Evolutionary conservation across 2,113 vertebrate genomes (phyloP), one percentile per base, ranked within the genome.

Genomic region (Cyanocitta stelleri): DNA sequence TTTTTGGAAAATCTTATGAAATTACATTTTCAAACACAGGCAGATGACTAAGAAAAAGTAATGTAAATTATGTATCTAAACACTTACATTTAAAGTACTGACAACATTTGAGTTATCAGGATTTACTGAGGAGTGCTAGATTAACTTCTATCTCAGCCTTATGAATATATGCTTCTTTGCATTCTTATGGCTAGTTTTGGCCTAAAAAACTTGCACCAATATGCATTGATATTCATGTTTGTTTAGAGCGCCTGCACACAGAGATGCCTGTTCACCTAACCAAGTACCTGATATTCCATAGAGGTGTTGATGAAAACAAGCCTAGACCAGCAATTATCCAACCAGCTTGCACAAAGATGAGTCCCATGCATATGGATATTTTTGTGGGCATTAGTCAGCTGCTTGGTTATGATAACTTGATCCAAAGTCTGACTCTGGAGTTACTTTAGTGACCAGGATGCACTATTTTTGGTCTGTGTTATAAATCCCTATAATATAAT

Each of bases 361-460:
- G 29, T 93, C 59, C 64, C 29, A 23, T 90, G 76, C 44, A 6
- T 24, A 54, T 2, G 3, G 80, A 77, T 96, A 95, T 95, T 93
- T 95, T 91, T 93, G 90, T 93, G 80, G 73, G 54, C 66, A 90
- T 95, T 96, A 94, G 88, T 96, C 91, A 95, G 63, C 51, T 79
- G 55, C 87, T 87, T 80, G 27, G 79, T 96, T 95, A 77, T 94
- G 83, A 82, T 93, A 96, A 96, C 87, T 95, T 91, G 91, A 93
- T 84, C 85, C 91, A 69, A 87, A 89, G 77, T 84, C 74, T 96
- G 91, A 95, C 92, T 91, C 92, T 78, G 39, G 58, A 95, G 90
- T 86, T 97, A 96, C 96, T 96, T 97, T 93, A 91, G 85, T 87
- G 88, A 80, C 79, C 84, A 88, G 79, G 88, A 90, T 92, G 69